Evolutionary conservation across 2,113 vertebrate genomes (phyloP).

Genomic region (Acrocephalus kingi): DNA sequence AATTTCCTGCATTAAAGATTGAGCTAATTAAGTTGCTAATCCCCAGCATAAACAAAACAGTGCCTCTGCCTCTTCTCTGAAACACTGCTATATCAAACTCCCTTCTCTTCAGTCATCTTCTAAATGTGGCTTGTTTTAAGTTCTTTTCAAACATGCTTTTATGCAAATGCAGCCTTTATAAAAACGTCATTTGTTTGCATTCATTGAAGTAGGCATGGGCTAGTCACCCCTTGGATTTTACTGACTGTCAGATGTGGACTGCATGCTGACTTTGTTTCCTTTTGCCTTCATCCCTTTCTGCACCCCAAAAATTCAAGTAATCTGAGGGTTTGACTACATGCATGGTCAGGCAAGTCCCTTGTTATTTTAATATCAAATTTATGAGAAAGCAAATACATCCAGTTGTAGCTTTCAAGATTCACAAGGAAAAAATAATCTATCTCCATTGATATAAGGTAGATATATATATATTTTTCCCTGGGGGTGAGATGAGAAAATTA

Average conservation of each 20-base stretch:
- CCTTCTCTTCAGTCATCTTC: not conserved
- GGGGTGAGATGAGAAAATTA: not conserved
- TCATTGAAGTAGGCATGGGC: not conserved
- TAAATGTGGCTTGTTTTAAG: not conserved
- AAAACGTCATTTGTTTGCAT: not conserved
- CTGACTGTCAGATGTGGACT: not conserved
- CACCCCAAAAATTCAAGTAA: not conserved
- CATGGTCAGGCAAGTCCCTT: not conserved
- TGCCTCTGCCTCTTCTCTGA: not conserved
- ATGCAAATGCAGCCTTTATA: not conserved
- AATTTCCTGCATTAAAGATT: slow-evolving; percentile 3
- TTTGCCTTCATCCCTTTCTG: not conserved
- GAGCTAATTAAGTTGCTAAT: slow-evolving; percentile 28
- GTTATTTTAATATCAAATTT: not conserved
- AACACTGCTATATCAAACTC: not conserved
- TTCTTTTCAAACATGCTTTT: not conserved
- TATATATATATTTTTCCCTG: not conserved
- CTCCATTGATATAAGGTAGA: not conserved
- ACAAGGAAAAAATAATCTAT: not conserved
- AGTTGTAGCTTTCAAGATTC: not conserved
- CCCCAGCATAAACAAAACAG: not conserved
- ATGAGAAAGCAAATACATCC: not conserved
- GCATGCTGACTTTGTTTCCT: not conserved
- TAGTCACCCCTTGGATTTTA: not conserved
- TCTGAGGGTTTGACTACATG: not conserved